Base-by-base conservation (phyloP, 2,888 invertebrate genomes). In the Lamellibrachia satsuma region DNA sequence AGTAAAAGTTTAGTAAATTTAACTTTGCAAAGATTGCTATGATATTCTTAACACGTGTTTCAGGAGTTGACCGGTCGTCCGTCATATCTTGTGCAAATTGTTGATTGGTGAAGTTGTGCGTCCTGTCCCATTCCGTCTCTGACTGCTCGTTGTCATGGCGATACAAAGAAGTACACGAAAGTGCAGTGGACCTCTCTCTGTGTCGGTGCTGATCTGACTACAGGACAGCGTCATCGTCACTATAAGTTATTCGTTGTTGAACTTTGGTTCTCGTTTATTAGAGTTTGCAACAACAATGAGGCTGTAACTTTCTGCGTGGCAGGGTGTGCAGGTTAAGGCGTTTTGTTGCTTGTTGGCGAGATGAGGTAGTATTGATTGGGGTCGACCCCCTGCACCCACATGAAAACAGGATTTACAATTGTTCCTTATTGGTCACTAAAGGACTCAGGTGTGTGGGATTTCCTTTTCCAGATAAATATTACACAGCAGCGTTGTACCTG, bases 231-330 rank as follows among this genome's bases (percentile, higher is more conserved):
- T 75, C 75, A 75, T 22, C n/a, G 55, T 55, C 15, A 15, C 75
- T 39, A 39, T 75, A 75, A 75, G 75, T 75, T 75, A 75, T 75
- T 75, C n/a, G 75, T 57, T 22, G 75, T 22, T 75, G 15, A 75
- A 75, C 22, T 75, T 75, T 75, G 75, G 75, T 75, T 75, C 75
- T n/a, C n/a, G 75, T 75, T 75, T 75, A n/a, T 75, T 75, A 75
- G 75, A n/a, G 75, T 75, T 75, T 75, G 75, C 75, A n/a, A 22
- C 2, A n/a, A 22, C 75, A 6, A n/a, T 75, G 15, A 75, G 75
- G 75, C 75, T 75, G 75, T 75, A 75, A 75, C 75, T 75, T 15
- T 22, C 39, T 75, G 75, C 75, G n/a, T 22, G 11, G 15, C 75
- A 75, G 22, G n/a, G 75, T 75, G 75, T 22, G 15, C 75, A 75